Conservation (phyloP, 2,888 invertebrate species). For the Phrixothrix hirtus region DNA sequence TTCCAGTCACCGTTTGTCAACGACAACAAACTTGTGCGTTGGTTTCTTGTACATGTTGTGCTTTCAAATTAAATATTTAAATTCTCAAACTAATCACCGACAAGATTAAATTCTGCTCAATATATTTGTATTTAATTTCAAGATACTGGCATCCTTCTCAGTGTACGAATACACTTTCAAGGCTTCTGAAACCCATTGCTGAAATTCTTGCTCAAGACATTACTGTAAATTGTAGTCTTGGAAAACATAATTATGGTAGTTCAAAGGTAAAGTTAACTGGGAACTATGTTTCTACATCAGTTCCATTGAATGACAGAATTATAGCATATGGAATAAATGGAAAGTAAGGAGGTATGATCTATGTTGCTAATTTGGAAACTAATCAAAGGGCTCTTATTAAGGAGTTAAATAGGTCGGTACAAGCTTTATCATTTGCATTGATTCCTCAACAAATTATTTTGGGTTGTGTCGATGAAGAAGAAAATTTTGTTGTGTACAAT, state of each 20-base stretch:
- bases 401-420: constrained; percentile 85
- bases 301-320: constrained; percentile 82
- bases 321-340: constrained; percentile 89
- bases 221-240: constrained; percentile 71
- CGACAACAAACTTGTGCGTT: too few species aligned
- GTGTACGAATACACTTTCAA: too few species aligned
- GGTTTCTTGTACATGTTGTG: too few species aligned
- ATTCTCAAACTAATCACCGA: too few species aligned
- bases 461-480: constrained; percentile 85
- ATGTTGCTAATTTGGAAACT: constrained; percentile 78
- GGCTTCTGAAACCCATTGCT: constrained; percentile 50
- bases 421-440: constrained; percentile 90
- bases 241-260: constrained; percentile 77
- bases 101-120: too few species aligned
- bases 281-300: constrained; percentile 84
- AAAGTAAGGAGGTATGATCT: constrained; percentile 71
- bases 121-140: too few species aligned
- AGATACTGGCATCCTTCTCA: too few species aligned
- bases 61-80: too few species aligned
- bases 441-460: constrained; percentile 76
- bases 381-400: constrained; percentile 80
- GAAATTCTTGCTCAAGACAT: constrained; percentile 62
- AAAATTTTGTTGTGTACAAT: constrained; percentile 80
- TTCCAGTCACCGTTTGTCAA: too few species aligned
- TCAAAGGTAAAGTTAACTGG: constrained; percentile 94